A percentile compares a stretch with the other conserved stretches of the same genome.
Evolutionary conservation across 2,797 vertebrate genomes (phyloP).

Genomic region (Poeciliopsis infans): DNA sequence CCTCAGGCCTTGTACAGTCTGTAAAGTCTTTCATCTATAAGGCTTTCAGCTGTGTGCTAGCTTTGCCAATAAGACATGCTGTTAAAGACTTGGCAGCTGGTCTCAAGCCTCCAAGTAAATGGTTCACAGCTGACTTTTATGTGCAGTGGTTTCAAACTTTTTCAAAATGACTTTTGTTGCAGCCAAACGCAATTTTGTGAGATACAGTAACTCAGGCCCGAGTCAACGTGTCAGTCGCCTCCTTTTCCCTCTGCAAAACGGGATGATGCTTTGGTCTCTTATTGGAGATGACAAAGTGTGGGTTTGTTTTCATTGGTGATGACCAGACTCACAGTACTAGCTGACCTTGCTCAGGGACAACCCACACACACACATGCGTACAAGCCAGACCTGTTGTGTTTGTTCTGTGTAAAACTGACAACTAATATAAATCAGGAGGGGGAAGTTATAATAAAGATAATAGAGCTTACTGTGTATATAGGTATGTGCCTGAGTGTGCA

Average conservation of each 20-base stretch:
- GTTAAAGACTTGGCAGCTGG: constrained; percentile 71
- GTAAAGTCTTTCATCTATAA: constrained; percentile 69
- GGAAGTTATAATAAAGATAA: constrained; percentile 64
- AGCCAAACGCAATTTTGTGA: constrained; percentile 49
- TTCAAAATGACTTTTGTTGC: constrained; percentile 58
- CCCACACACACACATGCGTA: constrained; percentile 10
- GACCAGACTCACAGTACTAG: constrained; percentile 27
- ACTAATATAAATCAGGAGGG: constrained; percentile 62
- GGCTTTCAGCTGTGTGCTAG: constrained; percentile 67
- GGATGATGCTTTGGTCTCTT: constrained; percentile 3
- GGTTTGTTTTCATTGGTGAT: constrained; percentile 24
- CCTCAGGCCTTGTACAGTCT: constrained; percentile 55
- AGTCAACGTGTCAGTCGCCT: constrained; percentile 33
- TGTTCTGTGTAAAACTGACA: constrained; percentile 63
- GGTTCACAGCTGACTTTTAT: constrained; percentile 70
- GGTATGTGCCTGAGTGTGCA: constrained; percentile 16
- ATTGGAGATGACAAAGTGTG: constrained; percentile 13
- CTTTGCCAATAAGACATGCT: constrained; percentile 70
- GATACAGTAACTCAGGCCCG: constrained; percentile 24
- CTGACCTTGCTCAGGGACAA: constrained; percentile 23
- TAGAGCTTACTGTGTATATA: constrained; percentile 37
- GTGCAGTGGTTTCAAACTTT: constrained; percentile 59
- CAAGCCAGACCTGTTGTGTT: constrained; percentile 59
- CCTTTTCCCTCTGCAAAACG: background rate
- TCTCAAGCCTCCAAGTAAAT: constrained; percentile 68